Evolutionary conservation across 2,797 vertebrate species (phyloP), one percentile per base, ranked within the genome.

Genomic region (Ctenosaura bakeri): DNA sequence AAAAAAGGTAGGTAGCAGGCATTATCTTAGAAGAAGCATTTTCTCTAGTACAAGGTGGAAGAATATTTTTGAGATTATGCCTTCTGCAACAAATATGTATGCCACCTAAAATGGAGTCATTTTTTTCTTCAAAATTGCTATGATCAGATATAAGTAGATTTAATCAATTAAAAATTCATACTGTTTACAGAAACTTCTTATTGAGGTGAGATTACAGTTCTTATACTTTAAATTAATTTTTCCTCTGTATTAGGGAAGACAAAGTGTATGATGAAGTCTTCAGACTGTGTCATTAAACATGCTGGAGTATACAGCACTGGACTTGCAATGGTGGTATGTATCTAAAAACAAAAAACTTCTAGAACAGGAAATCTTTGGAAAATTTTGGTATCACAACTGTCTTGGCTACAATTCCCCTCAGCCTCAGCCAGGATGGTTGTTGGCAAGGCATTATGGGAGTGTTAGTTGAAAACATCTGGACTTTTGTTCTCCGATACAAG

Each of bases 231-330:
- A 16, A 54, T 46, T 24, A 94, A 18, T 4, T 4, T 9, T 26
- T 91, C 95, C 94, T 93, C 83, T 92, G 93, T 90, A 84, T 95
- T 92, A 99, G 99, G 99, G 69, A 99, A 99, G 98, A 99, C 98
- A 2, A 99, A 99, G 94, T 99, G 99, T 93, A 99, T 99, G 98
- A 97, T 98, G 99, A 99, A 99, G 95, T 98, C 98, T n/a, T 99
- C 99, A 64, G 99, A 99, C 89, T 99, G 99, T 95, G 99, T 99
- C 81, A 97, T 99, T 94, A 99, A 98, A 94, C 99, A 99, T 90
- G 98, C 99, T 42, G 98, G 98, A 26, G 95, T 99, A 52, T 98
- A 99, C 95, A 99, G 97, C 93, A 99, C 99, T 78, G 99, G 99
- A 79, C 98, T 99, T 94, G 98, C 98, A 78, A 99, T 99, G 99